Evolutionary conservation across 2,113 vertebrate genomes (phyloP).

Genomic region (Tragelaphus imberbis): DNA sequence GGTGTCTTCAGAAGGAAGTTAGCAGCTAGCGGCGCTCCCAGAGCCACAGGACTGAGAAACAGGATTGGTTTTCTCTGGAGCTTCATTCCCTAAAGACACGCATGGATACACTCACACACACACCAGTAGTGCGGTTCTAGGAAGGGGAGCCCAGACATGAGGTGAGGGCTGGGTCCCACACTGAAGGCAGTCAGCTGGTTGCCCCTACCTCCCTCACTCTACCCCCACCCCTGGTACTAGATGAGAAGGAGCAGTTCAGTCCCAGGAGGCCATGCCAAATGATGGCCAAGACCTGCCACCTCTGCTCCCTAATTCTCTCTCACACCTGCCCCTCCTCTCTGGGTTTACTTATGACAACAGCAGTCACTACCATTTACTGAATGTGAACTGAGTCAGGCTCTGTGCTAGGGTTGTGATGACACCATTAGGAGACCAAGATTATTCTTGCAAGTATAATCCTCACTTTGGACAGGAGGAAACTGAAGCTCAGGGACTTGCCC

Average conservation of each 20-base stretch:
- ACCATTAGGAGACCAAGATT: neutral
- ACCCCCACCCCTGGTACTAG: rapidly evolving
- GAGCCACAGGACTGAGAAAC: neutral
- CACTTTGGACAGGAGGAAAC: neutral
- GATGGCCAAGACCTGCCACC: neutral
- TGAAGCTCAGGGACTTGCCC: neutral
- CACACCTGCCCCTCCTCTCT: neutral
- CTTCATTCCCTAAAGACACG: neutral
- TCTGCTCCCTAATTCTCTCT: neutral
- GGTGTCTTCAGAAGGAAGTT: neutral
- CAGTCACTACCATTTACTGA: neutral
- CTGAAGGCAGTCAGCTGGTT: neutral
- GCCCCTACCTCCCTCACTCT: neutral
- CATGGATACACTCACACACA: neutral
- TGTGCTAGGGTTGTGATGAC: neutral
- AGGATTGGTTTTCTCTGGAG: neutral
- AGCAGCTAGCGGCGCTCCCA: neutral
- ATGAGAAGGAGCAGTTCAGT: neutral
- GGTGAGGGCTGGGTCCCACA: neutral
- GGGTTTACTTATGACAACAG: neutral
- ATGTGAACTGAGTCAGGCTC: neutral
- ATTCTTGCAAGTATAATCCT: neutral
- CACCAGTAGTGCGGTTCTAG: neutral
- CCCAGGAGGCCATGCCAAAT: neutral
- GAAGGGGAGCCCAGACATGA: neutral